phyloP scores from a whole-genome alignment of 2,888 invertebrate species.

The Pheosia tremula region DNA sequence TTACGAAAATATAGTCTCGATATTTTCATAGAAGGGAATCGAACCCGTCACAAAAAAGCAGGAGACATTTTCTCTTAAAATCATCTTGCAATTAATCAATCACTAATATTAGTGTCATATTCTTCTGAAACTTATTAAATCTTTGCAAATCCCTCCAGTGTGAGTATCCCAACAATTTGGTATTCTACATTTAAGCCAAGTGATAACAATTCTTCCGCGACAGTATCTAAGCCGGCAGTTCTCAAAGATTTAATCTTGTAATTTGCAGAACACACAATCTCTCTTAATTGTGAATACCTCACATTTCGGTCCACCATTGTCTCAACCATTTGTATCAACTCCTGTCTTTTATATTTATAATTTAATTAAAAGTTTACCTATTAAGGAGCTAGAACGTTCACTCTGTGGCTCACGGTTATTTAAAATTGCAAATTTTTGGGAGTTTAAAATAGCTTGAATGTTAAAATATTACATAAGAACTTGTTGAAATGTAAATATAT shows the following conservation, averaged over 20 bases:
- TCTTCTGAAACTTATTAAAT: too few species aligned
- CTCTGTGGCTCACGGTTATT: conserved; percentile 43
- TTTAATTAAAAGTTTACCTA: conserved; percentile 53
- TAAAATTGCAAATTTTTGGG: conserved; percentile 25
- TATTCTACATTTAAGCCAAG: background rate
- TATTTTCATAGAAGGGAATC: too few species aligned
- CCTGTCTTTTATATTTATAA: conserved; percentile 26
- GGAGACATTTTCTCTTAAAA: too few species aligned
- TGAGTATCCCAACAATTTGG: background rate
- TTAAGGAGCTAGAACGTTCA: conserved; percentile 27
- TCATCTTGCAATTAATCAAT: too few species aligned
- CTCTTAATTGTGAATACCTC: conserved; percentile 8
- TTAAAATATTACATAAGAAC: too few species aligned
- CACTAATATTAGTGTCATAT: too few species aligned
- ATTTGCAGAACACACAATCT: conserved; percentile 1
- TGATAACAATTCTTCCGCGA: background rate
- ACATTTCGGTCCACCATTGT: conserved; percentile 7
- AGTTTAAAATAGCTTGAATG: background rate
- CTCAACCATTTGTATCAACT: conserved; percentile 12
- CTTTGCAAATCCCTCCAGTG: background rate
- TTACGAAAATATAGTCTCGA: too few species aligned
- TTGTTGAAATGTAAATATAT: too few species aligned
- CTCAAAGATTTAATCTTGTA: background rate
- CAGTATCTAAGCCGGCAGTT: background rate
- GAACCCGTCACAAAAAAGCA: too few species aligned